Evolutionary conservation across 2,888 invertebrate genomes (phyloP), one percentile per base, ranked within the genome.

Genomic region (Noctuana brunneofusca): DNA sequence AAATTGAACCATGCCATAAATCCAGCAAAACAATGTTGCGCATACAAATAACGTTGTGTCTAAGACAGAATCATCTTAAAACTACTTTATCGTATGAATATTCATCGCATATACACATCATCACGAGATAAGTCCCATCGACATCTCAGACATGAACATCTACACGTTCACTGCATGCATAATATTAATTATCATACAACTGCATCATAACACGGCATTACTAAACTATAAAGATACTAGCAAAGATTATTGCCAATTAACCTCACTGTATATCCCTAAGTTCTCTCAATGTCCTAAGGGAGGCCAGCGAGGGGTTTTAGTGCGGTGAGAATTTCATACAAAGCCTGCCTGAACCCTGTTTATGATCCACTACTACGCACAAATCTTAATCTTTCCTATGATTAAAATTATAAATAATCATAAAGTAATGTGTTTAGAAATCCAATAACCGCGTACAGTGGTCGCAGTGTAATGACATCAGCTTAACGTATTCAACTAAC

Each of bases 71-170:
- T 32, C 8, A 32, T 32, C 30, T 32, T 32, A 32, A 32, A 32
- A 32, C 30, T 1, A 32, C 30, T 32, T 32, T 3, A 11, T 14
- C 3, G 5, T 38, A 38, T 38, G 38, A 38, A 38, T 38, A 38
- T 38, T 38, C 38, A 38, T 32, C 30, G 30, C 38, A 3, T 38
- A 38, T 38, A 38, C 30, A 32, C 30, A 32, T 32, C 30, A 32
- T 11, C 32, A 53, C 35, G 20, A n/a, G 35, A 53, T 52, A 52
- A 53, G 20, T 35, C 53, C 35, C 35, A 53, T 35, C 18, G 53
- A 53, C 53, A 53, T 53, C 35, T 53, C 53, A 53, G 2, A 12
- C 53, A 18, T 12, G 53, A 53, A 35, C 35, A 53, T 53, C 18
- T 35, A 35, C 53, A 53, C 18, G 52, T 52, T 18, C 53, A 9